A percentile compares a stretch with the other conserved stretches of the same genome.
phyloP scores from a whole-genome alignment of 2,797 vertebrate genomes.

The Pipistrellus pygmaeus region DNA sequence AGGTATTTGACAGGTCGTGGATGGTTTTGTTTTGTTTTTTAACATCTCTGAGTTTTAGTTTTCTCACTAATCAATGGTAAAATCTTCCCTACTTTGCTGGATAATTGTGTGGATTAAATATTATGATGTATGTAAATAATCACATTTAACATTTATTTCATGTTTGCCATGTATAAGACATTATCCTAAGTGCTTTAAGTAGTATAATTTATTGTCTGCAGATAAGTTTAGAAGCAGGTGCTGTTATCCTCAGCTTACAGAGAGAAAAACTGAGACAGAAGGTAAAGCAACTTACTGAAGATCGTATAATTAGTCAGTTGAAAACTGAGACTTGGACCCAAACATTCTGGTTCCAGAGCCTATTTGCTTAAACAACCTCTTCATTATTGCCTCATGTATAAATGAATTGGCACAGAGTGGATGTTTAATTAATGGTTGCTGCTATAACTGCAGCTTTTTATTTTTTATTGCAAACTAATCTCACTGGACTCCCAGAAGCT shows the following conservation, averaged over 20 bases:
- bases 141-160: background rate
- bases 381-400: background rate
- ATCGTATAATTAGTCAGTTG: background rate
- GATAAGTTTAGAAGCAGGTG: background rate
- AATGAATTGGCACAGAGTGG: background rate
- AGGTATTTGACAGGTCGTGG: background rate
- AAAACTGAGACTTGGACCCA: background rate
- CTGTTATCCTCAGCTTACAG: background rate
- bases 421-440: background rate
- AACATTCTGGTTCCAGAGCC: background rate
- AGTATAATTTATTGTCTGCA: background rate
- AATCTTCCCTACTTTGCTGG: background rate
- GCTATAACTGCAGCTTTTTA: background rate
- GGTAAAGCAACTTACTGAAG: background rate
- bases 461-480: conserved; percentile 52
- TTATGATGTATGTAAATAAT: background rate
- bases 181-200: background rate
- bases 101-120: background rate
- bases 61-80: background rate
- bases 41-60: background rate
- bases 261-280: background rate
- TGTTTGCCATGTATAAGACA: background rate
- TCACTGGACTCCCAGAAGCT: conserved; percentile 15
- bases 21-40: background rate
- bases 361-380: background rate